Conservation (phyloP, 2,888 invertebrate genomes). For the Rutpela maculata region DNA sequence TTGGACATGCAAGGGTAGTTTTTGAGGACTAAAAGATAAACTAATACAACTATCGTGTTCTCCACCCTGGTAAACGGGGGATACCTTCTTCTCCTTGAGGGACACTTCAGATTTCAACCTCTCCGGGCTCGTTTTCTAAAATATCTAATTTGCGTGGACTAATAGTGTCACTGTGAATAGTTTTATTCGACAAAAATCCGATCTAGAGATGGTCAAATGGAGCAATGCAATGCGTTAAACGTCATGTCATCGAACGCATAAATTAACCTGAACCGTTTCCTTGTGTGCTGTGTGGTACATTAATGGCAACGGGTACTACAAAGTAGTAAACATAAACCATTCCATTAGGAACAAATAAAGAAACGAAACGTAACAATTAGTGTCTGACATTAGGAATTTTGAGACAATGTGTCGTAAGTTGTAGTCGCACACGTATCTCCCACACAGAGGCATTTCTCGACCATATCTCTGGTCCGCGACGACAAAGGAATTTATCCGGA, state of each 20-base stretch:
- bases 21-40: too few species aligned
- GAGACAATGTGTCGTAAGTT: slow-evolving; percentile 52
- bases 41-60: too few species aligned
- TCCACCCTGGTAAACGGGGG: too few species aligned
- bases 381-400: slow-evolving; percentile 47
- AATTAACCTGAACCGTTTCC: slow-evolving; percentile 21
- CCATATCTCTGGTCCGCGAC: slow-evolving; percentile 30
- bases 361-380: slow-evolving; percentile 50
- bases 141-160: too few species aligned
- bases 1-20: too few species aligned
- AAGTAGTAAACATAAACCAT: slow-evolving; percentile 16
- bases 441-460: slow-evolving; percentile 36
- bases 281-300: slow-evolving; percentile 8
- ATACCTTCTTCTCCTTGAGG: too few species aligned
- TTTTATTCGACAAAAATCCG: too few species aligned
- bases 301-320: slow-evolving; percentile 12
- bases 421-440: slow-evolving; percentile 49
- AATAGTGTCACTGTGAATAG: too few species aligned
- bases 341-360: slow-evolving; percentile 46
- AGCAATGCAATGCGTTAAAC: neutral
- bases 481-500: slow-evolving; percentile 49
- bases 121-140: too few species aligned
- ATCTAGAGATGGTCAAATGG: slow-evolving; percentile 11
- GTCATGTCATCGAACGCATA: slow-evolving; percentile 14
- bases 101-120: too few species aligned